Conservation (phyloP, 2,113 vertebrate species). For the Nothobranchius kuhntae region DNA sequence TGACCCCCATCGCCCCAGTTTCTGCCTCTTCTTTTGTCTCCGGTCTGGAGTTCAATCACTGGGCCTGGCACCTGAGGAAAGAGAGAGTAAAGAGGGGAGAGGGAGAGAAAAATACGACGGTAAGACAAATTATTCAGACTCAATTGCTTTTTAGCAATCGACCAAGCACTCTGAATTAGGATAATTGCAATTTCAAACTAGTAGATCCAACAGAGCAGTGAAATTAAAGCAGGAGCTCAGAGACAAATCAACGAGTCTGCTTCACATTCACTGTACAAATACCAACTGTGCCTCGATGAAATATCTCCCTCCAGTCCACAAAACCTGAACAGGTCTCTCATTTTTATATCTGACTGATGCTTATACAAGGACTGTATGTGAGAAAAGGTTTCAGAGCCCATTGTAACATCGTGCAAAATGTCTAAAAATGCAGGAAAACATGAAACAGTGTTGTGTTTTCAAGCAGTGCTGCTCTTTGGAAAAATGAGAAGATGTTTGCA, state of each 20-base stretch:
- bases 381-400: too few species aligned
- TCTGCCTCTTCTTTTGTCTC: slow-evolving; percentile 49
- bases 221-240: slow-evolving; percentile 51
- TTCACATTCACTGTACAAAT: too few species aligned
- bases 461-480: too few species aligned
- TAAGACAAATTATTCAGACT: slow-evolving; percentile 41
- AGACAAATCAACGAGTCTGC: slow-evolving; percentile 31
- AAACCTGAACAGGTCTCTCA: too few species aligned
- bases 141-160: slow-evolving; percentile 45
- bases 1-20: slow-evolving; percentile 78
- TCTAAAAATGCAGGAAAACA: too few species aligned
- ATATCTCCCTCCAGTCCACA: too few species aligned
- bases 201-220: slow-evolving; percentile 50
- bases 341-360: not conserved
- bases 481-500: too few species aligned
- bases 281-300: too few species aligned
- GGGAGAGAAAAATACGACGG: not conserved
- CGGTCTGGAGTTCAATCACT: slow-evolving; percentile 72
- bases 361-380: not conserved
- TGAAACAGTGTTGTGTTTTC: too few species aligned
- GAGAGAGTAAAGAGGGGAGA: not conserved
- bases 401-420: too few species aligned
- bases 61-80: slow-evolving; percentile 78
- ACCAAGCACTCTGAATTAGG: slow-evolving; percentile 58
- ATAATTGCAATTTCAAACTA: slow-evolving; percentile 63